Percentiles rank a stretch among this genome's conserved stretches.
These are phyloP conservation scores for Sclerurus mexicanus DNA, from an alignment of 2,113 vertebrate genomes.

Conservation along the genomic window DNA sequence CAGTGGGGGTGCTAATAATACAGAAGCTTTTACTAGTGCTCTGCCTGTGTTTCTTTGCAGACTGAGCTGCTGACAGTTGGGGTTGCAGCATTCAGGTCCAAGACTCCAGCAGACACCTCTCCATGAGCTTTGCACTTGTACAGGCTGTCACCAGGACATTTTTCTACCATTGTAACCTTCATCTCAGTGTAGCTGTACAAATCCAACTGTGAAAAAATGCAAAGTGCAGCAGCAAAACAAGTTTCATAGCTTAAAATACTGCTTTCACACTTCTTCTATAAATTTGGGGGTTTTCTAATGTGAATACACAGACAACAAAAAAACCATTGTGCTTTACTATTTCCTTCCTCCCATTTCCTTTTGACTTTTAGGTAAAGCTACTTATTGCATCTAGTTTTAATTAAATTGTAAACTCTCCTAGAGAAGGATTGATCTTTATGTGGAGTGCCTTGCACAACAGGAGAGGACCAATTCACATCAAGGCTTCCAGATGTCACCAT, in stretches of 20 bases:
- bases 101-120: neutral
- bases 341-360: neutral
- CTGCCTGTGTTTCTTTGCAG: neutral
- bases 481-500: neutral
- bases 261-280: neutral
- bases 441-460: neutral
- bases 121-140: neutral
- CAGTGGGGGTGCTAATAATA: neutral
- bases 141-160: neutral
- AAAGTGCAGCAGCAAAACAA: neutral
- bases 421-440: neutral
- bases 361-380: neutral
- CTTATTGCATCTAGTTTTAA: neutral
- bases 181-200: neutral
- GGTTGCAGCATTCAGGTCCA: neutral
- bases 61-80: neutral
- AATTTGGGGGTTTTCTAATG: neutral
- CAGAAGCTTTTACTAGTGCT: neutral
- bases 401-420: neutral
- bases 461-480: neutral
- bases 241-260: neutral
- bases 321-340: rapidly evolving
- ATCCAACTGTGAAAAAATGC: neutral
- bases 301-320: neutral
- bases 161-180: neutral